Base-by-base conservation (phyloP, 2,888 invertebrate species). In the Drosophila rellima region DNA sequence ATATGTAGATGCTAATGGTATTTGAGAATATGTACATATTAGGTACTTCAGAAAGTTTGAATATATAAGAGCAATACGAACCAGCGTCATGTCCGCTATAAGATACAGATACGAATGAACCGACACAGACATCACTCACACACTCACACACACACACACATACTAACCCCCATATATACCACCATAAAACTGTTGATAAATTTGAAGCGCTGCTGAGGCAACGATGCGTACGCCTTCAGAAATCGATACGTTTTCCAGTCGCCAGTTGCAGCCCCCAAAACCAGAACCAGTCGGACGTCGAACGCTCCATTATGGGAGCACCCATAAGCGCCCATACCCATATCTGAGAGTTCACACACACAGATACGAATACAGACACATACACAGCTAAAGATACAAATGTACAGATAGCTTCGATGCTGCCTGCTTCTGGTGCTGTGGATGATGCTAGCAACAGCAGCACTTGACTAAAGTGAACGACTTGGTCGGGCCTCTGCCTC, bases 161-260 rank as follows among this genome's bases (percentile, higher is more conserved):
- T 5, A 45, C 6, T n/a, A 7, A 40, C 26, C 57, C 17, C 13
- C 20, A 17, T 50, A 50, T 50, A 50, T 59, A 59, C 50, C 18
- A 31, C 33, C 35, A 48, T 61, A 60, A 75, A 54, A 70, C 35
- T 69, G 65, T 44, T 70, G 65, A 82, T 85, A 80, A 70, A 67
- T 81, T 81, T 72, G 64, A 70, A 72, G 42, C 74, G 62, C 57
- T 75, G 66, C 70, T 78, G 45, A 70, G 67, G 40, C 67, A 76
- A 52, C 77, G 70, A 74, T 75, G 85, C 79, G 70, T 79, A 83
- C 79, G 82, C 84, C 82, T 87, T 82, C 69, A 76, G 73, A 83
- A 88, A 85, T 85, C 80, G 64, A 83, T 83, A 88, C 68, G 69
- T 62, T 82, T 82, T 75, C 72, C 64, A 78, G 64, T 78, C 65